phyloP scores from a whole-genome alignment of 1,140 invertebrate species.

The Helicoverpa armigera region DNA sequence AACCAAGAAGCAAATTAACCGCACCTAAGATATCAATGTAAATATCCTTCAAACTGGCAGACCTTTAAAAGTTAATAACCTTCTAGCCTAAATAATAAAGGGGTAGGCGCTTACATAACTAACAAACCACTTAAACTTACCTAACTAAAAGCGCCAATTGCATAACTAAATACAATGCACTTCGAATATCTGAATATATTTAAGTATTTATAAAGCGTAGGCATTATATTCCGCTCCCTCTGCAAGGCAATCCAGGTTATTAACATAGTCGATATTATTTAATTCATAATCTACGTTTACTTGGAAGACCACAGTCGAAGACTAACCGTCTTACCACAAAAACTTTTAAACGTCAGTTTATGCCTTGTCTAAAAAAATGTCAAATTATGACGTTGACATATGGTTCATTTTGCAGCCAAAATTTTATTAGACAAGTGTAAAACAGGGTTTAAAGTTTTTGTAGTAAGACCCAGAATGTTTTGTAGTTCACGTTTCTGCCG shows the following conservation, averaged over 20 bases:
- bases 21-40: neutral
- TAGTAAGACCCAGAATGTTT: neutral
- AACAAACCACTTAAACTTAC: neutral
- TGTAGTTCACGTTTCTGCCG: conserved; percentile 1
- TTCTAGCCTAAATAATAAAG: conserved; percentile 20
- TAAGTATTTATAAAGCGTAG: conserved; percentile 1
- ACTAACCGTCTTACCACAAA: too few species aligned
- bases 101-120: conserved; percentile 24
- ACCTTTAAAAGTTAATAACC: neutral
- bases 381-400: too few species aligned
- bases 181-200: conserved; percentile 22
- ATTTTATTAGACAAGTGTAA: too few species aligned
- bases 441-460: too few species aligned
- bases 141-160: conserved; percentile 2
- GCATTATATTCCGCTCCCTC: conserved; percentile 31
- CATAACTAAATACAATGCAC: conserved; percentile 10
- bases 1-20: too few species aligned
- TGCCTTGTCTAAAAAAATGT: too few species aligned
- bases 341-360: too few species aligned
- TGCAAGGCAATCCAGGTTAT: conserved; percentile 38
- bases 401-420: too few species aligned
- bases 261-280: conserved; percentile 39
- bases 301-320: conserved; percentile 1
- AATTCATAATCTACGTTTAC: neutral
- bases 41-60: neutral